Percentiles rank a stretch among this genome's conserved stretches.
These are phyloP conservation scores for Gobio occitaniae DNA, from an alignment of 2,797 vertebrate species.

Conservation along the genomic window DNA sequence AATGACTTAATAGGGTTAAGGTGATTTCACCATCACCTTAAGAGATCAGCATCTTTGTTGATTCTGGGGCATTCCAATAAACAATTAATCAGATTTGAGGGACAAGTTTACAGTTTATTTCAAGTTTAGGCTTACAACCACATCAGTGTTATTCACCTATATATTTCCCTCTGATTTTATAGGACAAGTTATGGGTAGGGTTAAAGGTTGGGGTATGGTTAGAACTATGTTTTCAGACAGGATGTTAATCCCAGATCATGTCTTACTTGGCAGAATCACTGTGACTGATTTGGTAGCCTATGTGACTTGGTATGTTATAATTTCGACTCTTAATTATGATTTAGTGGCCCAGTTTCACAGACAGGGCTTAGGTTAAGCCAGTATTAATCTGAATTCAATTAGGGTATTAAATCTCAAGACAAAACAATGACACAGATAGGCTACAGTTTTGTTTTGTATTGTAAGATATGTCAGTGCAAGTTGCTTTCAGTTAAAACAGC, in stretches of 20 bases:
- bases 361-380: no score
- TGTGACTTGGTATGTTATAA: neutral
- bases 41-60: neutral
- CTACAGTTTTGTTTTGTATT: no score
- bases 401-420: no score
- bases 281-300: neutral
- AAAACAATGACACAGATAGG: no score
- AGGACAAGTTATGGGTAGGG: neutral
- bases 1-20: neutral
- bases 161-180: neutral
- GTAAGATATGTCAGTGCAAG: no score
- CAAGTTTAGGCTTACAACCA: neutral
- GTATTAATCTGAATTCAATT: no score
- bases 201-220: neutral
- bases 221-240: neutral
- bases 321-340: no score
- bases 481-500: no score
- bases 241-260: no score
- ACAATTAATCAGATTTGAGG: neutral
- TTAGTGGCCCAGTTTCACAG: no score
- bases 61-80: neutral
- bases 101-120: neutral
- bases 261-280: neutral
- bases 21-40: neutral
- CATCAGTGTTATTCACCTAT: neutral